phyloP scores from a whole-genome alignment of 2,113 vertebrate species.

The Bothrops jararaca region DNA sequence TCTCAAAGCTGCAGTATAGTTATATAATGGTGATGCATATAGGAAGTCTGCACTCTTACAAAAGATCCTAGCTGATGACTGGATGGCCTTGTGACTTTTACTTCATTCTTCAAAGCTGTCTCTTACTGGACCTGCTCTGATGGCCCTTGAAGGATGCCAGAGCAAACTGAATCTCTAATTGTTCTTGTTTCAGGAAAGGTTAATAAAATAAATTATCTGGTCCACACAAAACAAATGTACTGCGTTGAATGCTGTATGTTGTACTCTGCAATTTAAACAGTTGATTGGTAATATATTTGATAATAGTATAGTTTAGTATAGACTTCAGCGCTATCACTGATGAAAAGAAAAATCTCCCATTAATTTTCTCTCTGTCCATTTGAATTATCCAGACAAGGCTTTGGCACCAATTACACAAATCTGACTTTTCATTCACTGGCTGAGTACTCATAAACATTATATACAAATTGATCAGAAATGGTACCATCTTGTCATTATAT shows the following conservation, averaged over 20 bases:
- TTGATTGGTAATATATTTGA: constrained; percentile 38
- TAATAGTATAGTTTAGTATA: constrained; percentile 37
- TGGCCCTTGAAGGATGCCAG: constrained; percentile 4
- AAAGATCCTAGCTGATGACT: constrained; percentile 5
- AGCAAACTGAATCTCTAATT: constrained; percentile 25
- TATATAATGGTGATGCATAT: constrained; percentile 9
- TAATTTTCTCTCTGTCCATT: constrained; percentile 53
- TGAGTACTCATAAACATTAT: constrained; percentile 53
- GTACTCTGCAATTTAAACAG: constrained; percentile 40
- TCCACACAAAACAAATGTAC: constrained; percentile 43
- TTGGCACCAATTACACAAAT: constrained; percentile 69
- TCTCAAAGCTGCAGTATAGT: constrained; percentile 36
- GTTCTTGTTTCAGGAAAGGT: constrained; percentile 31
- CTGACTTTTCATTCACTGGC: constrained; percentile 54
- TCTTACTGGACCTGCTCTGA: constrained; percentile 13
- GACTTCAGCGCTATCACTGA: constrained; percentile 32
- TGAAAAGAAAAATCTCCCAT: constrained; percentile 66
- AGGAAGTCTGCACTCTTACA: constrained; percentile 22
- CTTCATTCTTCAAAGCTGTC: constrained; percentile 19
- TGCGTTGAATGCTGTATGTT: constrained; percentile 18
- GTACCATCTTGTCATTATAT: constrained; percentile 57
- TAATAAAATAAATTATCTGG: constrained; percentile 33
- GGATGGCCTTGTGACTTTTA: neutral
- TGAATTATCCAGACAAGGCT: constrained; percentile 91
- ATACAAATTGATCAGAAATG: constrained; percentile 57